Percentiles rank a stretch among this genome's conserved stretches.
Evolutionary conservation across 2,888 invertebrate species (phyloP).

Genomic region (Drosophila basisetae): DNA sequence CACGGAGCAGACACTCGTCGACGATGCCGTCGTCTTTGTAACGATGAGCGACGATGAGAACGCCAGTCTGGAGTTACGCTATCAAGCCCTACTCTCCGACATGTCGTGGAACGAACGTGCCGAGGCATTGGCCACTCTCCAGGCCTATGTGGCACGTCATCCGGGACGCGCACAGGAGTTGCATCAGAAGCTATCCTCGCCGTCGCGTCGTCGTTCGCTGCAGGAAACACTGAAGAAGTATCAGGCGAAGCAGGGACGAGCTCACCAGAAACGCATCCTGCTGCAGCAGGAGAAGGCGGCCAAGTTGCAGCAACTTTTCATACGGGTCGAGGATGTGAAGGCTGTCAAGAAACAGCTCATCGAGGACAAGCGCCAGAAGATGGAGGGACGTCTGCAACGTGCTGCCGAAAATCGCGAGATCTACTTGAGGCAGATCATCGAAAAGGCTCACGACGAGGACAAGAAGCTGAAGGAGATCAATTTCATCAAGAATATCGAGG

Average conservation of each 20-base stretch:
- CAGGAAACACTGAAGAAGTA: slow-evolving; percentile 92
- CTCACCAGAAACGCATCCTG: slow-evolving; percentile 93
- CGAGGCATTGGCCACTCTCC: slow-evolving; percentile 91
- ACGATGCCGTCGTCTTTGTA: slow-evolving; percentile 82
- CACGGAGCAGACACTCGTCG: slow-evolving; percentile 52
- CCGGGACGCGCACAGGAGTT: slow-evolving; percentile 96
- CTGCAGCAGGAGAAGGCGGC: slow-evolving; percentile 93
- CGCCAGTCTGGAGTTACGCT: slow-evolving; percentile 88
- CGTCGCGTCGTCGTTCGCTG: slow-evolving; percentile 93
- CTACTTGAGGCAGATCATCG: slow-evolving; percentile 92
- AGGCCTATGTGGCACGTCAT: slow-evolving; percentile 93
- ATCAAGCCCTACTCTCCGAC: slow-evolving; percentile 89
- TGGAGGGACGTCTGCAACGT: slow-evolving; percentile 91
- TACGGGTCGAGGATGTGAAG: slow-evolving; percentile 93
- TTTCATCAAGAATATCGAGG: slow-evolving; percentile 98
- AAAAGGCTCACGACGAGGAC: slow-evolving; percentile 99
- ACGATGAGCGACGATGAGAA: slow-evolving; percentile 83
- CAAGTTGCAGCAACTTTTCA: slow-evolving; percentile 93
- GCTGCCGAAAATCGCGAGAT: slow-evolving; percentile 96
- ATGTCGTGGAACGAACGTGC: slow-evolving; percentile 95
- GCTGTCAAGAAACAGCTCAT: slow-evolving; percentile 94
- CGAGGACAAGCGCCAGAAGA: slow-evolving; percentile 91
- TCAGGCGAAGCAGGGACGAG: slow-evolving; percentile 96
- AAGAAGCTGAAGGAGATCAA: slow-evolving; percentile 98
- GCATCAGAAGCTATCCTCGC: slow-evolving; percentile 97